phyloP scores from a whole-genome alignment of 2,888 invertebrate genomes.

The Lasioglossum marginatum region DNA sequence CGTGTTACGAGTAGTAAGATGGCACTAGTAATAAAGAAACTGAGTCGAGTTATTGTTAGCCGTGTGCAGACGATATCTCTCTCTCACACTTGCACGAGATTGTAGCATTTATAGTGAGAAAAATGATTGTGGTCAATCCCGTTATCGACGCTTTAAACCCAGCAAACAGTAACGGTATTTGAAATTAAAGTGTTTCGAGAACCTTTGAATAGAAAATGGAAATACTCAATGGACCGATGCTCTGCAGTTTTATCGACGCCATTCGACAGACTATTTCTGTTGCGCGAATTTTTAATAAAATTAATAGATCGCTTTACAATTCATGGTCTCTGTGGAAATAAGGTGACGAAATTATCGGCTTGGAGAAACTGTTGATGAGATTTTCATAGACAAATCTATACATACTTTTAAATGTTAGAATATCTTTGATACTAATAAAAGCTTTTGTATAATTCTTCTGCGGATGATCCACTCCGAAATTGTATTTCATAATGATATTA shows the following conservation, averaged over 20 bases:
- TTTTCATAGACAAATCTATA: not conserved
- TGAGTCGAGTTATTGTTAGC: not conserved
- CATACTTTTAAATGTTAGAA: not conserved
- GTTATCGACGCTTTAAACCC: not conserved
- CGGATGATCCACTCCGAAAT: not conserved
- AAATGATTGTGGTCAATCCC: conserved; percentile 18
- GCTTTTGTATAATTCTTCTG: not conserved
- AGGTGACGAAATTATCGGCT: not conserved
- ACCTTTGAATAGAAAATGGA: not conserved
- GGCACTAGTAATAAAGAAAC: not conserved
- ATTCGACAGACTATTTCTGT: not conserved
- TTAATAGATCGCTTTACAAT: not conserved
- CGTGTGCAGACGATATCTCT: conserved; percentile 66
- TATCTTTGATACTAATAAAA: not conserved
- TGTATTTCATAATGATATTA: not conserved
- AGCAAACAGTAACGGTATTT: not conserved
- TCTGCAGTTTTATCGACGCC: not conserved
- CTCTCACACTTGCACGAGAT: conserved; percentile 12
- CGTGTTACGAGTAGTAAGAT: not conserved
- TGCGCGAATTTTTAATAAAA: not conserved
- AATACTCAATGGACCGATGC: not conserved
- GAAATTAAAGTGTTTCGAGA: not conserved
- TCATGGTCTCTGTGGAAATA: not conserved
- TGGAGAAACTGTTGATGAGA: not conserved
- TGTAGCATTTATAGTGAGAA: conserved; percentile 14